phyloP scores from a whole-genome alignment of 1,140 invertebrate species.

The Drosophila kurseongensis region DNA sequence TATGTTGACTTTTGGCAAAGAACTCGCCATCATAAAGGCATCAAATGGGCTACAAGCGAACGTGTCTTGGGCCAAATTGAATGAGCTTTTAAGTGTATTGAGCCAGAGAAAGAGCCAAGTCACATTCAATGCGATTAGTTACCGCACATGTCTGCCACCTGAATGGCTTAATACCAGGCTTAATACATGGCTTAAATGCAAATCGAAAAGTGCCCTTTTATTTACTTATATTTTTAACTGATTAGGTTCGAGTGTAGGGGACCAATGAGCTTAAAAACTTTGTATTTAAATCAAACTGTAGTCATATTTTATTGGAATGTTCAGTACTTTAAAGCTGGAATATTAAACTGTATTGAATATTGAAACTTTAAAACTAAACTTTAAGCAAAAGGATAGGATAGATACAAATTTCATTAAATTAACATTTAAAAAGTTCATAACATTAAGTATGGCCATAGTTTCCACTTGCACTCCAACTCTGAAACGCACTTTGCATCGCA shows the following conservation, averaged over 20 bases:
- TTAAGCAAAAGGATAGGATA: too few relatives aligned
- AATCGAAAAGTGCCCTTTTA: constrained; percentile 10
- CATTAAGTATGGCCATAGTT: too few relatives aligned
- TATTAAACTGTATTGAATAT: too few relatives aligned
- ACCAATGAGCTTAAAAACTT: too few relatives aligned
- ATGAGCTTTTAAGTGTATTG: constrained; percentile 80
- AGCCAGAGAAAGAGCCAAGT: constrained; percentile 30
- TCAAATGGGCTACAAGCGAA: constrained; percentile 61
- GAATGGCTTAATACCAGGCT: constrained; percentile 38
- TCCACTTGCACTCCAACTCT: background rate
- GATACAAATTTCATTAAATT: too few relatives aligned
- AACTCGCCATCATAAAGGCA: constrained; percentile 75
- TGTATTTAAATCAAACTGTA: too few relatives aligned
- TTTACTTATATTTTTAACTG: constrained; percentile 9
- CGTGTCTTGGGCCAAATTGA: constrained; percentile 73
- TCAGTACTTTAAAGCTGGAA: too few relatives aligned
- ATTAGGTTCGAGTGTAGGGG: background rate
- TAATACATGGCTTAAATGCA: constrained; percentile 27
- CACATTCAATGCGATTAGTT: constrained; percentile 42
- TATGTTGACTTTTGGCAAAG: constrained; percentile 55
- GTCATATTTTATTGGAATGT: too few relatives aligned
- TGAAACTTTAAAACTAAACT: too few relatives aligned
- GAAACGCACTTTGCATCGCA: constrained; percentile 1
- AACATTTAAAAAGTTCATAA: too few relatives aligned
- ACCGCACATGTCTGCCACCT: constrained; percentile 44